Evolutionary conservation across 1,140 invertebrate genomes (phyloP), one percentile per base, ranked within the genome.

Genomic region (Theocolax elegans): DNA sequence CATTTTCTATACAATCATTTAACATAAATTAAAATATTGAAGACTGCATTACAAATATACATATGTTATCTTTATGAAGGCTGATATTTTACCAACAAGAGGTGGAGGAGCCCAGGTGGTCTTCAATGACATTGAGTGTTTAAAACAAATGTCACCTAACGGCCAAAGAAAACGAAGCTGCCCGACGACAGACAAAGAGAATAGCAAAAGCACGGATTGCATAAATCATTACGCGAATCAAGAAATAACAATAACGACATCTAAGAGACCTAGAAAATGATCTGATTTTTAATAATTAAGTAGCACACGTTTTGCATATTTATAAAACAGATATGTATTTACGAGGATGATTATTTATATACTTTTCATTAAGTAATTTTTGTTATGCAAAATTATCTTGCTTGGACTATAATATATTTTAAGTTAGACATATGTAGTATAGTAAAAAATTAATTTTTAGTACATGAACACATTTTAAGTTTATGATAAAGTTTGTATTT

Each of bases 21-120:
- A 10, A 35, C 4, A 35, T 35, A 35, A 35, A 35, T 6, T 6
- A 35, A 10, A 35, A 35, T 35, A n/a, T n/a, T n/a, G n/a, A n/a
- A n/a, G n/a, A n/a, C n/a, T n/a, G n/a, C n/a, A 35, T 35, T 35
- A 35, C 10, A 10, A 35, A 35, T 35, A n/a, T n/a, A 6, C 31
- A 4, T 6, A 35, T 35, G 2, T 38, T 13, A 51, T 19, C 31
- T 76, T 25, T 74, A 78, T 81, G 15, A 75, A 93, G 90, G 96
- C 92, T 48, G 94, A 98, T 83, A 93, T 99, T 29, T 88, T 98
- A 15, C 95, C 95, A 12, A 98, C 97, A 1, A 91, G 91, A 68
- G 93, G 93, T 15, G 97, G 97, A 9, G 97, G 97, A 0, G 93
- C 95, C 2, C 95, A 98, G 79, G 95, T 99, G 0, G 91, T 98